Evolutionary conservation across 2,797 vertebrate genomes (phyloP).

Genomic region (Macropodus opercularis): DNA sequence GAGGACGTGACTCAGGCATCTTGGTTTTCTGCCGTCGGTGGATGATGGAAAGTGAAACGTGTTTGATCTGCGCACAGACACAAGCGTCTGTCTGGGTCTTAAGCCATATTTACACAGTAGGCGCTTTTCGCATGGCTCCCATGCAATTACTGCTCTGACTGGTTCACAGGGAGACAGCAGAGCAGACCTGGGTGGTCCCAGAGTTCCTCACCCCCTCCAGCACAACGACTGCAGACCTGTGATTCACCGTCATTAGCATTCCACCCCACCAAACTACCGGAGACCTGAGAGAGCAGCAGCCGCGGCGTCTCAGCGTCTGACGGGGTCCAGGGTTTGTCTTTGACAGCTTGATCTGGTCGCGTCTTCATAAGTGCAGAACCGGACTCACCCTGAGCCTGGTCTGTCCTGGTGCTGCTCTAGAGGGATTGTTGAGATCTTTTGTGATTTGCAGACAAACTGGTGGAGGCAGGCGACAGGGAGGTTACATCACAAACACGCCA

Average conservation of each 20-base stretch:
- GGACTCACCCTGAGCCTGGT: too few relatives aligned
- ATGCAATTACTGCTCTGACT: slow-evolving; percentile 62
- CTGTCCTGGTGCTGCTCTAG: too few relatives aligned
- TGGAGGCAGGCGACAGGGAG: too few relatives aligned
- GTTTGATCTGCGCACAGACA: slow-evolving; percentile 21
- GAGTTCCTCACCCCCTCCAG: slow-evolving; percentile 59
- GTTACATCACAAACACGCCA: background rate
- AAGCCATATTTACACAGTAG: slow-evolving; percentile 61
- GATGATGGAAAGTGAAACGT: slow-evolving; percentile 33
- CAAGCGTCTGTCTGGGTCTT: slow-evolving; percentile 50
- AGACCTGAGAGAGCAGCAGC: slow-evolving; percentile 42
- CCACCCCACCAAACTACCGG: slow-evolving; percentile 43
- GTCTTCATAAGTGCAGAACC: too few relatives aligned
- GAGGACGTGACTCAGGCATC: too few relatives aligned
- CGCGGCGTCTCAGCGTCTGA: slow-evolving; percentile 32
- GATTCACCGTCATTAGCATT: slow-evolving; percentile 70
- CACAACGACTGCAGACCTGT: slow-evolving; percentile 50
- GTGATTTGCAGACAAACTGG: too few relatives aligned
- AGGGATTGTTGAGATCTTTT: too few relatives aligned
- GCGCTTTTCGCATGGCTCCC: slow-evolving; percentile 57
- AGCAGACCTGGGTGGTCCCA: slow-evolving; percentile 69
- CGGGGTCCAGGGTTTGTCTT: too few relatives aligned
- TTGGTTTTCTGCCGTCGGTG: too few relatives aligned
- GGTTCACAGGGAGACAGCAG: slow-evolving; percentile 53
- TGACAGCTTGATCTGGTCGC: too few relatives aligned